Percentiles rank a stretch among this genome's conserved stretches.
Conservation (phyloP, 2,797 vertebrate species). For the Ibycter americanus region DNA sequence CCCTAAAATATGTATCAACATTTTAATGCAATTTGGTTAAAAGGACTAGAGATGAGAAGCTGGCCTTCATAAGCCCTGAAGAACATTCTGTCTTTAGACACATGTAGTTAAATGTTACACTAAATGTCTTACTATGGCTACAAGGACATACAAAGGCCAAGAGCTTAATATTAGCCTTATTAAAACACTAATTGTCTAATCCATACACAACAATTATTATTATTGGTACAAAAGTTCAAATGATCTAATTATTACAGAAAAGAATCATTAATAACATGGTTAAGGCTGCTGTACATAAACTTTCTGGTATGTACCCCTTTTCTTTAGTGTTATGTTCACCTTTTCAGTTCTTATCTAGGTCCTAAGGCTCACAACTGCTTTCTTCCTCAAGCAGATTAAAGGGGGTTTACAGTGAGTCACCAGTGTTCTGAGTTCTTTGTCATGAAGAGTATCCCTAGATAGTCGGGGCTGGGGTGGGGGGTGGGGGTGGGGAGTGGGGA, state of each 20-base stretch:
- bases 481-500: not conserved
- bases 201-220: not conserved
- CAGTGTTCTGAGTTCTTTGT: not conserved
- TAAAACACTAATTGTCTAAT: not conserved
- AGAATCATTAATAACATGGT: accelerated
- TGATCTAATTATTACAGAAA: not conserved
- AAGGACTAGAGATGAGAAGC: not conserved
- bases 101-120: not conserved
- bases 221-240: not conserved
- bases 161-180: not conserved
- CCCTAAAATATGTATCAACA: not conserved
- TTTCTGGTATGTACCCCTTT: not conserved
- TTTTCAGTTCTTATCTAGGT: not conserved
- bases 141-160: not conserved
- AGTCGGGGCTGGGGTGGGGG: not conserved
- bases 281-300: not conserved
- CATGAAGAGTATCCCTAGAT: not conserved
- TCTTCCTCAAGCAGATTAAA: not conserved
- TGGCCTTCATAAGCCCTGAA: not conserved
- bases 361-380: not conserved
- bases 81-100: not conserved
- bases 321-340: not conserved
- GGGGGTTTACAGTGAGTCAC: not conserved
- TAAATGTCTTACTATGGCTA: not conserved
- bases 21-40: not conserved